Percentiles rank a stretch among this genome's conserved stretches.
Conservation (phyloP, 2,113 vertebrate genomes). For the Stictonetta naevosa region DNA sequence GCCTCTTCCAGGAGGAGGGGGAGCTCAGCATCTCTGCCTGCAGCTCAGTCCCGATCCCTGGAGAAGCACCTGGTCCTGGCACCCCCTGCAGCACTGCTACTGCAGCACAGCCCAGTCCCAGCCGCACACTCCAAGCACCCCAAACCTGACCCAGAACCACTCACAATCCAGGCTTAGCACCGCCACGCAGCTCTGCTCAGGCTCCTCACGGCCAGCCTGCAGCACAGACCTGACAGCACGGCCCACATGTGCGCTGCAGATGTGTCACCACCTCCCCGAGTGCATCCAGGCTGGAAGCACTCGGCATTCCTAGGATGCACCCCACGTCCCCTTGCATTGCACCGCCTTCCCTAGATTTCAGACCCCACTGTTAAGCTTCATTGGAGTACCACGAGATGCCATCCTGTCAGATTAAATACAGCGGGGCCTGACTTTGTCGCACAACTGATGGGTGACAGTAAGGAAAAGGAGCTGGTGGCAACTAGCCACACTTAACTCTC, state of each 20-base stretch:
- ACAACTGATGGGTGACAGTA: not conserved
- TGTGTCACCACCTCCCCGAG: not conserved
- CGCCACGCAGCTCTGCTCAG: not conserved
- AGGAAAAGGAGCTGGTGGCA: not conserved
- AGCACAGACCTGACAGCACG: not conserved
- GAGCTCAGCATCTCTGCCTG: not conserved
- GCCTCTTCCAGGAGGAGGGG: not conserved
- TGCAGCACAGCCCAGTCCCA: not conserved
- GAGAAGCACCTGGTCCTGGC: not conserved
- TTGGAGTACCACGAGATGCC: not conserved
- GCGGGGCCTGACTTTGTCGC: not conserved
- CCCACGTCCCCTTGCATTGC: too few species aligned
- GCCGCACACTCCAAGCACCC: not conserved
- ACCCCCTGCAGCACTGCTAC: not conserved
- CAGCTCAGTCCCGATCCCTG: not conserved
- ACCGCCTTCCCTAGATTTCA: not conserved
- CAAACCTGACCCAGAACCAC: not conserved
- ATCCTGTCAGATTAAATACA: not conserved
- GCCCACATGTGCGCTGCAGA: fast-evolving
- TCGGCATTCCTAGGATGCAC: not conserved
- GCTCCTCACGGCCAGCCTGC: not conserved
- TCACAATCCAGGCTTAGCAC: not conserved
- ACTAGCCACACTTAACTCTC: not conserved
- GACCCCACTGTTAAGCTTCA: not conserved
- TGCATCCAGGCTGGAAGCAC: not conserved